Percentiles rank a stretch among this genome's conserved stretches.
These are phyloP conservation scores for Ranitomeya variabilis DNA, from an alignment of 2,113 vertebrate genomes.

Conservation along the genomic window DNA sequence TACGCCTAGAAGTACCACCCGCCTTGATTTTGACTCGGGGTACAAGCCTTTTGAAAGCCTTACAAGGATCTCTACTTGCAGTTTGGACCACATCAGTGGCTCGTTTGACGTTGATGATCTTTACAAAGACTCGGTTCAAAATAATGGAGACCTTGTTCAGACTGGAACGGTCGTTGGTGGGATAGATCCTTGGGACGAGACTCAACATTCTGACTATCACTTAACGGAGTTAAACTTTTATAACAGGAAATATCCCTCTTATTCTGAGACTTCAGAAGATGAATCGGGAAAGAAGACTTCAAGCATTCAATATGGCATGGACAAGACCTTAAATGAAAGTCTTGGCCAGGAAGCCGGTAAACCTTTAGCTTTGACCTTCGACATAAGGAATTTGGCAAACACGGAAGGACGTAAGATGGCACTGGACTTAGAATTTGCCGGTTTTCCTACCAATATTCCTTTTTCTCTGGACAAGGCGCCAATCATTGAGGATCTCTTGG, in stretches of 20 bases:
- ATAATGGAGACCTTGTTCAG: neutral
- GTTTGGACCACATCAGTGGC: neutral
- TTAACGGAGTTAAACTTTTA: neutral
- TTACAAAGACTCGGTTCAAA: neutral
- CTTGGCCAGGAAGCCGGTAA: neutral
- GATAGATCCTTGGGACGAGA: neutral
- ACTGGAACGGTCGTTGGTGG: neutral
- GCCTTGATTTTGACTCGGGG: neutral
- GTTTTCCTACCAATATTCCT: neutral
- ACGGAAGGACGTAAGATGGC: neutral
- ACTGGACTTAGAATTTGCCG: neutral
- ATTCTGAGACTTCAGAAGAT: neutral
- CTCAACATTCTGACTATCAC: neutral
- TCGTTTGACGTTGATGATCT: neutral
- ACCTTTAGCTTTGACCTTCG: constrained; percentile 28
- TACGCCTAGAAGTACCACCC: neutral
- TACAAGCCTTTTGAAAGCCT: constrained; percentile 38
- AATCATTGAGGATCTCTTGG: neutral
- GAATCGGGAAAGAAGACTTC: neutral
- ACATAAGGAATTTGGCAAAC: constrained; percentile 25
- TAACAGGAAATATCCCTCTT: neutral
- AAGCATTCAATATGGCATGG: neutral
- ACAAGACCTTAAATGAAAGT: neutral
- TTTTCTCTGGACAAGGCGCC: neutral
- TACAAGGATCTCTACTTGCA: neutral